Conservation (phyloP, 2,888 invertebrate species). For the Clistopyga incitator region DNA sequence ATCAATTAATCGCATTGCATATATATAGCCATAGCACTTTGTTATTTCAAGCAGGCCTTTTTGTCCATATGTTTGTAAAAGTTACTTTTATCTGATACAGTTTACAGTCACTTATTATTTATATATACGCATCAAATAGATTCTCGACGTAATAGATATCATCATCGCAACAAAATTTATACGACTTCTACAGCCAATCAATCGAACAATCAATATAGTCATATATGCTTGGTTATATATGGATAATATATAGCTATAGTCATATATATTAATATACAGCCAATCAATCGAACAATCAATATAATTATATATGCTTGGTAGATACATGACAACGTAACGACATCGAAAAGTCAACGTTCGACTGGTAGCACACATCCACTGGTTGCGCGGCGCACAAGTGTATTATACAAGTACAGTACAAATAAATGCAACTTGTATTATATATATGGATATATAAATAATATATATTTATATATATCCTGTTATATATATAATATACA, state of each 20-base stretch:
- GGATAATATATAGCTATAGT: conserved; percentile 64
- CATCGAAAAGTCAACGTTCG: conserved; percentile 80
- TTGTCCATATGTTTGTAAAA: neutral
- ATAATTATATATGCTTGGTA: conserved; percentile 68
- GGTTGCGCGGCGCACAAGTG: conserved; percentile 76
- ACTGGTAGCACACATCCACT: conserved; percentile 80
- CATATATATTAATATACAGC: conserved; percentile 63
- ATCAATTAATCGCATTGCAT: too few relatives aligned
- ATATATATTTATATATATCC: conserved; percentile 69
- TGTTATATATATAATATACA: conserved; percentile 65
- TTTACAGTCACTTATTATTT: conserved; percentile 17
- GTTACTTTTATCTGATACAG: conserved; percentile 1
- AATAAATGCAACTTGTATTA: conserved; percentile 78
- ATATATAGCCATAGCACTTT: too few relatives aligned
- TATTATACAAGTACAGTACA: conserved; percentile 77
- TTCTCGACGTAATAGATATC: conserved; percentile 46
- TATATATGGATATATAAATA: conserved; percentile 37
- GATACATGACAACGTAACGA: conserved; percentile 79
- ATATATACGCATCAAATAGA: conserved; percentile 34
- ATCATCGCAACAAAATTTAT: conserved; percentile 56
- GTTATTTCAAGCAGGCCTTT: too few relatives aligned
- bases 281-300: conserved; percentile 78
- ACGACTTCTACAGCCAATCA: conserved; percentile 73
- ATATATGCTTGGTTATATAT: conserved; percentile 63
- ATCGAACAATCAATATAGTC: conserved; percentile 77